Evolutionary conservation across 2,797 vertebrate species (phyloP).

Genomic region (Tokudaia tokunoshimensis): DNA sequence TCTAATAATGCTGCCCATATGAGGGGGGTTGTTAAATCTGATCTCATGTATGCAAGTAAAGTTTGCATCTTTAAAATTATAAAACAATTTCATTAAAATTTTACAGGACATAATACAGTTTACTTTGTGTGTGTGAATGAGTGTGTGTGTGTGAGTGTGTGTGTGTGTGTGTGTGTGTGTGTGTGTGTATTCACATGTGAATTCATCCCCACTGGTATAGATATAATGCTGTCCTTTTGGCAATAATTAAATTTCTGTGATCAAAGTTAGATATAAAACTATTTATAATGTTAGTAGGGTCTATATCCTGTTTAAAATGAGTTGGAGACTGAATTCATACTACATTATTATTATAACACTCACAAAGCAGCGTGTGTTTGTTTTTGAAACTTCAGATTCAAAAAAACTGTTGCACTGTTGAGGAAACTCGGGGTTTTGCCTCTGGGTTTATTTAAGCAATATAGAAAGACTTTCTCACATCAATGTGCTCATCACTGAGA

Average conservation of each 20-base stretch:
- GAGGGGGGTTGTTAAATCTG: slow-evolving; percentile 42
- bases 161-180: neutral
- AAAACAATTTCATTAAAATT: slow-evolving; percentile 70
- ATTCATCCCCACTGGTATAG: slow-evolving; percentile 74
- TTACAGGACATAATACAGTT: slow-evolving; percentile 79
- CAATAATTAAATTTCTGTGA: slow-evolving; percentile 84
- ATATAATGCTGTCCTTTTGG: slow-evolving; percentile 82
- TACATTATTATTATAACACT: slow-evolving; percentile 65
- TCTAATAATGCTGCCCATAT: neutral
- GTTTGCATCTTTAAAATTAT: slow-evolving; percentile 73
- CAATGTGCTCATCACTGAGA: slow-evolving; percentile 53
- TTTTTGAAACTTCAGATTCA: slow-evolving; percentile 81
- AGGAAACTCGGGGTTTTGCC: slow-evolving; percentile 63
- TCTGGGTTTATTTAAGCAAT: slow-evolving; percentile 70
- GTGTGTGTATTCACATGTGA: neutral
- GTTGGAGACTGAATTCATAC: slow-evolving; percentile 77
- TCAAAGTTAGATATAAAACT: slow-evolving; percentile 84
- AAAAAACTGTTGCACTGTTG: slow-evolving; percentile 75
- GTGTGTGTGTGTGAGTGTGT: neutral
- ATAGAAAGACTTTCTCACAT: slow-evolving; percentile 62
- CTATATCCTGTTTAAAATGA: slow-evolving; percentile 81
- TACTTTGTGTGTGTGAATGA: slow-evolving; percentile 75
- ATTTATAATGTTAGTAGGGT: slow-evolving; percentile 82
- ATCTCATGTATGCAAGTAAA: slow-evolving; percentile 46
- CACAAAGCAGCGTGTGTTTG: slow-evolving; percentile 82